Conservation (phyloP, 2,113 vertebrate species). For the Eleginops maclovinus region DNA sequence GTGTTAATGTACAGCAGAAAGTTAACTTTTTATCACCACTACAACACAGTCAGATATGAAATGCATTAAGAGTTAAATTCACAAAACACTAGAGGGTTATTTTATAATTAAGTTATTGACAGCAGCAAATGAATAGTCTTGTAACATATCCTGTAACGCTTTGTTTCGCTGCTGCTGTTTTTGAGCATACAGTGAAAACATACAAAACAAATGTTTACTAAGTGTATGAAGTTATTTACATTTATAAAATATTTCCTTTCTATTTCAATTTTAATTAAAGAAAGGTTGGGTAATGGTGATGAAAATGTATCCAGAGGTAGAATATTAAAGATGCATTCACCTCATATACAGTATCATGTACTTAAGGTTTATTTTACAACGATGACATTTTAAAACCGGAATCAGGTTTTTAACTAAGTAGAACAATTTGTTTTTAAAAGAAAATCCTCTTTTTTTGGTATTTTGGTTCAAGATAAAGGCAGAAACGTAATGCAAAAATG, state of each 20-base stretch:
- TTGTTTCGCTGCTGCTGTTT: neutral
- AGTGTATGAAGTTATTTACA: too few species aligned
- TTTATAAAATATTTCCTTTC: too few species aligned
- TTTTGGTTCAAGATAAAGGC: too few species aligned
- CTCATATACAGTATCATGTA: neutral
- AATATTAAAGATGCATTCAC: neutral
- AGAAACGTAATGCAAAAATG: too few species aligned
- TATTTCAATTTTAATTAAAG: too few species aligned
- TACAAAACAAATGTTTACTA: neutral
- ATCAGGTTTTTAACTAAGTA: too few species aligned
- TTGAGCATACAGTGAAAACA: neutral
- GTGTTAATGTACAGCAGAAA: slow-evolving; percentile 8
- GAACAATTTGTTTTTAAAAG: too few species aligned
- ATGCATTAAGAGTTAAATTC: neutral
- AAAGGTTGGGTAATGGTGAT: neutral
- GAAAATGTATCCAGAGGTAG: neutral
- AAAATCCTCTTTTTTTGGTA: too few species aligned
- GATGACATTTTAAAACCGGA: too few species aligned
- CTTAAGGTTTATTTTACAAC: neutral
- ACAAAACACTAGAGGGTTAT: neutral
- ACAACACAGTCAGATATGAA: neutral
- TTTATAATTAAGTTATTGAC: neutral
- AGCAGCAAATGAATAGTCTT: neutral
- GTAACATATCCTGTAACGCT: too few species aligned
- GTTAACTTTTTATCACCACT: neutral